Evolutionary conservation across 1,140 invertebrate species (phyloP), one percentile per base, ranked within the genome.

Genomic region (Aphidius gifuensis): DNA sequence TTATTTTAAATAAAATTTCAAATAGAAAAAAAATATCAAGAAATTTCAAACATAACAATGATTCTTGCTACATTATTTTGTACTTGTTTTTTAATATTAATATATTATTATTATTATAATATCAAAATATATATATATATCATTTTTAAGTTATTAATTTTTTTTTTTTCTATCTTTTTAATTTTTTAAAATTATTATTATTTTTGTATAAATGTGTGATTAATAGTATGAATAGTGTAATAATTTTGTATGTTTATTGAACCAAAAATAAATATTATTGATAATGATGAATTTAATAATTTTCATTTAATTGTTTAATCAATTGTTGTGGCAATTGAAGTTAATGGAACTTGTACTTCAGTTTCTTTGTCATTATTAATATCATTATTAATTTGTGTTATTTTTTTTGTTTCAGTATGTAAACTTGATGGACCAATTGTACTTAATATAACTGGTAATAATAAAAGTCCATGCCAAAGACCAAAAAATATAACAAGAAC

Each of bases 401-500:
- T 45, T 47, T 45, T 42, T 63, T 65, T 58, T 6, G 54, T 49
- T 40, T 68, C 23, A 7, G 44, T 23, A 43, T 68, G 66, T n/a
- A 80, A 57, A 63, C 75, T 76, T 5, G 61, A 65, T 3, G 89
- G 89, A 2, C 90, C 90, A 32, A 92, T 80, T n/a, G 87, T 78
- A 62, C 88, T 91, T 32, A 92, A 78, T 49, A 92, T 76, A 6
- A 92, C 88, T 2, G 91, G 91, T 54, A 92, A 74, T 48, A 92
- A 84, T 3, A 92, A 74, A 4, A 91, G 75, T n/a, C 91, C 91
- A 71, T 90, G 87, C 74, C 87, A 91, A 1, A 92, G 74, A 5
- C 91, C 90, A 73, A 91, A 92, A 32, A 86, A 50, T 63, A 92
- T 87, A 1, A 92, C 90, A 53, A 92, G 77, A 38, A 89, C 80